Percentiles rank a stretch among this genome's conserved stretches.
Evolutionary conservation across 2,797 vertebrate species (phyloP).

Genomic region (Halcyon leucocephala): DNA sequence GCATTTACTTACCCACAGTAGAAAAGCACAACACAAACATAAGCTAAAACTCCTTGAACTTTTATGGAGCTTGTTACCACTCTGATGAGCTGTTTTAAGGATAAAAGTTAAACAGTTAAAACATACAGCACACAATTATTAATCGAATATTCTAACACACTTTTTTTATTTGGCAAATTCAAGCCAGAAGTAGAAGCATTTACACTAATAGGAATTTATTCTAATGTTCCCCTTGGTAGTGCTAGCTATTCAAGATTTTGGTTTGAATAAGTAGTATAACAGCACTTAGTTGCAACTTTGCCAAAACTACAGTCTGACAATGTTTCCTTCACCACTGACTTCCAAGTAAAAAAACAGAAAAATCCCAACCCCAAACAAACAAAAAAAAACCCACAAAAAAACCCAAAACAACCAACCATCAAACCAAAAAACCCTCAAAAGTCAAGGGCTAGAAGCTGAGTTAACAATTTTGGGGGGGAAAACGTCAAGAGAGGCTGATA

Average conservation of each 20-base stretch:
- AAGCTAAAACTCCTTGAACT: slow-evolving; percentile 93
- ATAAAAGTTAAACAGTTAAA: not conserved
- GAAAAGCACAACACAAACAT: slow-evolving; percentile 91
- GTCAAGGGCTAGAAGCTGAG: not conserved
- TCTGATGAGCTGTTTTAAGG: slow-evolving; percentile 86
- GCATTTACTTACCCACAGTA: slow-evolving; percentile 91
- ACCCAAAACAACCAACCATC: too few relatives aligned
- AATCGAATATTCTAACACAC: not conserved
- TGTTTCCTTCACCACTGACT: not conserved
- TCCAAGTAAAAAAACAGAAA: not conserved
- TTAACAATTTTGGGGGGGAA: not conserved
- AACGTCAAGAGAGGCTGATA: not conserved
- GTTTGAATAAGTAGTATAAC: not conserved
- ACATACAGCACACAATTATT: not conserved
- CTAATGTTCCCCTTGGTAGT: not conserved
- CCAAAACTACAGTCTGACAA: not conserved
- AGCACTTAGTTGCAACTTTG: not conserved
- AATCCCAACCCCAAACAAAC: too few relatives aligned
- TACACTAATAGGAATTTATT: not conserved
- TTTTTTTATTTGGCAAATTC: not conserved
- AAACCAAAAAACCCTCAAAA: not conserved
- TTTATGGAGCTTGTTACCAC: slow-evolving; percentile 95
- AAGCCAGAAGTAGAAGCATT: not conserved
- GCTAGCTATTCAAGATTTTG: not conserved
- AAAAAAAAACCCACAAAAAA: too few relatives aligned